Conservation (phyloP, 2,113 vertebrate genomes). For the Istiophorus platypterus region DNA sequence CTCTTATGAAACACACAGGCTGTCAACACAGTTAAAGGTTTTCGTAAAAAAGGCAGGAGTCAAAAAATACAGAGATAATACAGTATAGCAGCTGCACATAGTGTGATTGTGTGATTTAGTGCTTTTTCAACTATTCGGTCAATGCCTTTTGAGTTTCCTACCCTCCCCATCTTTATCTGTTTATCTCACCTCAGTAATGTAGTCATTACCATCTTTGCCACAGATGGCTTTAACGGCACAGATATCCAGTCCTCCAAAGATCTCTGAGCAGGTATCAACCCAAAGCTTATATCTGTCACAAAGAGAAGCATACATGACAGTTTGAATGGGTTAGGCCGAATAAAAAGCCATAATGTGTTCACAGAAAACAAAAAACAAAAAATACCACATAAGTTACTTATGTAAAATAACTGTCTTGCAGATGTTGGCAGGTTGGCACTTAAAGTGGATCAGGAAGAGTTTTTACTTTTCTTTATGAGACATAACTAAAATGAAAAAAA, state of each 20-base stretch:
- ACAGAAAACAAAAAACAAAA: not conserved
- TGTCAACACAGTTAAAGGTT: not conserved
- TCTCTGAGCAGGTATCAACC: slow-evolving; percentile 96
- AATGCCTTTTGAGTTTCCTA: not conserved
- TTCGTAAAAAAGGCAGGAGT: slow-evolving; percentile 25
- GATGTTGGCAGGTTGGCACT: not conserved
- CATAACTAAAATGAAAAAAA: not conserved
- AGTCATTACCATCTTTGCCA: slow-evolving; percentile 98
- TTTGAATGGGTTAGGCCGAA: not conserved
- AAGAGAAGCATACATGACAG: slow-evolving; percentile 10
- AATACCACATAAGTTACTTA: not conserved
- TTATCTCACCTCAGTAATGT: slow-evolving; percentile 94
- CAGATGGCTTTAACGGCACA: slow-evolving; percentile 98
- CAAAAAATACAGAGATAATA: slow-evolving; percentile 6
- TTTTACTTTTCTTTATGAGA: slow-evolving; percentile 12
- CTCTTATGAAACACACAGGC: slow-evolving; percentile 24
- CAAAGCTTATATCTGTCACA: slow-evolving; percentile 92
- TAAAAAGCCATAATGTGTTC: not conserved
- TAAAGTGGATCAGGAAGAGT: not conserved
- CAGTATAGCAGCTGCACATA: not conserved
- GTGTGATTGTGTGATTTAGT: not conserved
- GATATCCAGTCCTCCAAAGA: slow-evolving; percentile 97
- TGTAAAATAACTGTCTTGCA: not conserved
- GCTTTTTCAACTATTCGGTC: not conserved
- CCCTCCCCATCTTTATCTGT: not conserved